phyloP scores from a whole-genome alignment of 2,797 vertebrate genomes.

The Cirrhinus mrigala region DNA sequence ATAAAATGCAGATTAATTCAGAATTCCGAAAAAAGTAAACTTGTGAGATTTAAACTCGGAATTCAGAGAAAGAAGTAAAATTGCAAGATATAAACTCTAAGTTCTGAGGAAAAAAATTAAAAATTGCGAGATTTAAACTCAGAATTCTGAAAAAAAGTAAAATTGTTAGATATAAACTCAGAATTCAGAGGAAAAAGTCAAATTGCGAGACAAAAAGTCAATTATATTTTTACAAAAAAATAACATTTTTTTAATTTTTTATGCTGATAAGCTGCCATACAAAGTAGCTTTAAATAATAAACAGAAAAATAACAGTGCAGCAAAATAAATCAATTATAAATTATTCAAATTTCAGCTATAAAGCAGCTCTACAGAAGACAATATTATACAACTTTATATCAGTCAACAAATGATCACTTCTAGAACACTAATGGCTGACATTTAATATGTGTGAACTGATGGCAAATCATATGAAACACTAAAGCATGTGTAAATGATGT shows the following conservation, averaged over 20 bases:
- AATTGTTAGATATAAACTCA: neutral
- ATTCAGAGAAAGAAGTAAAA: neutral
- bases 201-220: neutral
- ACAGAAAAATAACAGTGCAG: neutral
- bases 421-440: neutral
- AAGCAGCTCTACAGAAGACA: too few species aligned
- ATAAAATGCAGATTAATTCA: too few species aligned
- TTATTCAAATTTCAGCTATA: neutral
- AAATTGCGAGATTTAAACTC: neutral
- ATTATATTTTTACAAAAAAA: too few species aligned
- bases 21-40: neutral
- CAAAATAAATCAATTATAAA: neutral
- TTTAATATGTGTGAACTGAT: neutral
- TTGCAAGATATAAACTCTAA: too few species aligned
- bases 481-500: neutral
- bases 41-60: accelerated
- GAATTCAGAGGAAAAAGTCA: too few species aligned
- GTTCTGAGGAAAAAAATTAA: neutral
- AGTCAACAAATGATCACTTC: neutral
- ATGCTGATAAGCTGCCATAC: neutral
- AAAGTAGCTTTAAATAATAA: neutral
- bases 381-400: neutral
- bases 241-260: too few species aligned
- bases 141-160: neutral
- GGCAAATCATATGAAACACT: neutral